These are phyloP conservation scores for Ophioninae sp. DNA, from an alignment of 2,888 invertebrate genomes.

Conservation along the genomic window DNA sequence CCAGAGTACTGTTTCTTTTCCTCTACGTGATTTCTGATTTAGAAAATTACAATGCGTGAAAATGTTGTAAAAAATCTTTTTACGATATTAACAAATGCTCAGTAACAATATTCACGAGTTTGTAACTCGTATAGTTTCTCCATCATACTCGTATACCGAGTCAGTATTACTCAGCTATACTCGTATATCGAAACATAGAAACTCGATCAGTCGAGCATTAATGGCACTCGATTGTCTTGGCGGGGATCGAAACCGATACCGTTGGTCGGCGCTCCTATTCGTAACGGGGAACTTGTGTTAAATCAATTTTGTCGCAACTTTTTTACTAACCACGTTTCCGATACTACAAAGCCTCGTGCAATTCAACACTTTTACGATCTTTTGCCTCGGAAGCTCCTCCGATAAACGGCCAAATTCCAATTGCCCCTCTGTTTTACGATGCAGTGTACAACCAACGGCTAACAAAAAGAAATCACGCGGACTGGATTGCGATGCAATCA, in stretches of 20 bases:
- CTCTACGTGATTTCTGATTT: not conserved
- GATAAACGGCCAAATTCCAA: slow-evolving; percentile 19
- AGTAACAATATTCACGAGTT: not conserved
- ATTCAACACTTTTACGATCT: slow-evolving; percentile 28
- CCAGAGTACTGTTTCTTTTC: not conserved
- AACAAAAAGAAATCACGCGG: too few species aligned
- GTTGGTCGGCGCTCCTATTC: not conserved
- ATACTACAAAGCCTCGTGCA: slow-evolving; percentile 15
- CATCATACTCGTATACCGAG: not conserved
- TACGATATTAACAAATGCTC: not conserved
- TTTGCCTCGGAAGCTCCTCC: slow-evolving; percentile 13
- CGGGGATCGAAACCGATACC: slow-evolving; percentile 16
- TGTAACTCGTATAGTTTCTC: not conserved
- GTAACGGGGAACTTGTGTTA: slow-evolving; percentile 40
- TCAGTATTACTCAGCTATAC: not conserved
- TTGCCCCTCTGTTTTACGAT: slow-evolving; percentile 4
- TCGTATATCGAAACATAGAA: slow-evolving; percentile 8
- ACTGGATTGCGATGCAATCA: not conserved
- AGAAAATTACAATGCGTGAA: not conserved
- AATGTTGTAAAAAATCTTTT: not conserved
- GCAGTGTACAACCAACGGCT: not conserved
- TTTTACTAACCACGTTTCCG: not conserved
- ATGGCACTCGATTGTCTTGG: slow-evolving; percentile 28
- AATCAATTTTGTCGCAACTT: slow-evolving; percentile 35
- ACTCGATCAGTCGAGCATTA: slow-evolving; percentile 46